Base-by-base conservation (phyloP, 2,113 vertebrate species). In the Sclerurus mexicanus region DNA sequence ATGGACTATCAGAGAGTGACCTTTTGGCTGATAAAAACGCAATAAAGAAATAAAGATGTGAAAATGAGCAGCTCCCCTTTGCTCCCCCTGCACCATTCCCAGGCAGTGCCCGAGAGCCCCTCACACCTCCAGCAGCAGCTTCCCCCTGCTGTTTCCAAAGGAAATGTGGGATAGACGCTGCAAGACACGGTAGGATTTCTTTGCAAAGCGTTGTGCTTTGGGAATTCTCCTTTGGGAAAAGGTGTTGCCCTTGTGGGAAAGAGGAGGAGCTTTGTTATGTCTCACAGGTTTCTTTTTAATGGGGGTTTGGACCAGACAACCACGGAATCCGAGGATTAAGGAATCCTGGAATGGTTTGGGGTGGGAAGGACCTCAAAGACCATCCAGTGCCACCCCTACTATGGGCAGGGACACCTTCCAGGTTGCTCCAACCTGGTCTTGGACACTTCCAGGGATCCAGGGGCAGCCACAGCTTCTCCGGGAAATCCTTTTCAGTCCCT, bases 101-200 rank as follows among this genome's bases (percentile, higher is more conserved):
- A 25, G 27, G 19, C 11, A 47, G 19, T 13, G 12, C 11, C 58
- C 56, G 68, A 50, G 53, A 35, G 23, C 21, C 44, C 31, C 10
- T 23, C 19, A 31, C 0, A 0, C 30, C 30, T 56, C 50, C 25
- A 66, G 58, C 22, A 64, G 13, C 5, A 55, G 14, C 40, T 67
- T 91, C 52, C 28, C n/a, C 30, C 9, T 15, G 8, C 8, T 21
- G 2, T 30, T 59, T 44, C 42, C 39, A 19, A 12, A 14, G n/a
- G 3, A n/a, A 44, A 63, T 4, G 22, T 47, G 2, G 3, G 23
- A 16, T 1, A 3, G 62, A 42, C 3, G 0, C 12, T 14, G 28
- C 4, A 7, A 42, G 39, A 14, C 22, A 30, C 0, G 15, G 17
- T 5, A 37, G 33, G 25, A 21, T 47, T 79, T 23, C 24, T 69